These are phyloP conservation scores for Drosophila obscura DNA, from an alignment of 1,140 invertebrate genomes.

Conservation along the genomic window DNA sequence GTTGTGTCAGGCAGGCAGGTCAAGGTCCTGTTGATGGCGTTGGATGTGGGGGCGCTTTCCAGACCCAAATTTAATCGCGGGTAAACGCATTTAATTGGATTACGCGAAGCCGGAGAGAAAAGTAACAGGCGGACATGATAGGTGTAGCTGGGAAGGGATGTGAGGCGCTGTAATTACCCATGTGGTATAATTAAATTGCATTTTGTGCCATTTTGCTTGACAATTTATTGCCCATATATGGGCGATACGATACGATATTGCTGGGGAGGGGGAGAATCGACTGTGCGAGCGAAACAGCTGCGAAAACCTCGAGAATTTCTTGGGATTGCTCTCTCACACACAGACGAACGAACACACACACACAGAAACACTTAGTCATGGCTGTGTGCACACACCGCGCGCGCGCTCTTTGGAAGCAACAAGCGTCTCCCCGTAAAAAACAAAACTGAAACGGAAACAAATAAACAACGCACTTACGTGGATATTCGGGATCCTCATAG, in stretches of 20 bases:
- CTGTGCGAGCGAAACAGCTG: slow-evolving; percentile 16
- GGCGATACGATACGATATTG: too few relatives aligned
- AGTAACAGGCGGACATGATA: background rate
- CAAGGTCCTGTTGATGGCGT: slow-evolving; percentile 31
- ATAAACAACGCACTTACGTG: slow-evolving; percentile 53
- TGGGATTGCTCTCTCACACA: background rate
- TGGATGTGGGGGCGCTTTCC: background rate
- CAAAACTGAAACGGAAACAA: background rate
- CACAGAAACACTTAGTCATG: slow-evolving; percentile 15
- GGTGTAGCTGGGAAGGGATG: background rate
- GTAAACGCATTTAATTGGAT: slow-evolving; percentile 42
- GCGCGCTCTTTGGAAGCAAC: slow-evolving; percentile 2
- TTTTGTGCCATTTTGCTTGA: slow-evolving; percentile 14
- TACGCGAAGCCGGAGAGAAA: background rate
- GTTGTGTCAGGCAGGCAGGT: slow-evolving; percentile 14
- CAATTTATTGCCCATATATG: too few relatives aligned
- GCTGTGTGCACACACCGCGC: too few relatives aligned
- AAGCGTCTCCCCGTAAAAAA: background rate
- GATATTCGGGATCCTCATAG: slow-evolving; percentile 66
- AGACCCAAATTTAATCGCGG: background rate
- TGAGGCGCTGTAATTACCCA: background rate
- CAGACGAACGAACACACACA: background rate
- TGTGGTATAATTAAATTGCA: slow-evolving; percentile 19
- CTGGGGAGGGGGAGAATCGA: slow-evolving; percentile 9
- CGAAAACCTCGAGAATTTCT: background rate